phyloP scores from a whole-genome alignment of 2,797 vertebrate genomes.

The Sebastes jordani region DNA sequence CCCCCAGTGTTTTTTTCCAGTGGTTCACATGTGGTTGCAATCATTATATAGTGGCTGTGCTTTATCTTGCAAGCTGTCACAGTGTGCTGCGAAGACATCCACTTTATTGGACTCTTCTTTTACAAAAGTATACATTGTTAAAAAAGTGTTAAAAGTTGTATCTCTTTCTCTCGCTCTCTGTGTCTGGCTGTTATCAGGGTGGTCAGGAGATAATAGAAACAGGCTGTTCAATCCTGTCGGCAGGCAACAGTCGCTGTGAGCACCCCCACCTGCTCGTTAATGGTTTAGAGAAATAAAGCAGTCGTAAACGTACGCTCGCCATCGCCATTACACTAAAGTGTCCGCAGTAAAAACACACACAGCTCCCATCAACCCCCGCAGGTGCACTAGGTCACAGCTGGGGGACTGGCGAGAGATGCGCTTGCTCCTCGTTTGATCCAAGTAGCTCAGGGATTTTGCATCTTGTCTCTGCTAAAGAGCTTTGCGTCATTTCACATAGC shows the following conservation, averaged over 20 bases:
- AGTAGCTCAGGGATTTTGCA: slow-evolving; percentile 5
- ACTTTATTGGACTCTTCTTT: slow-evolving; percentile 27
- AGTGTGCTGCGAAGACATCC: slow-evolving; percentile 12
- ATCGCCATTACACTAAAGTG: slow-evolving; percentile 59
- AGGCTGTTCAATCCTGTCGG: slow-evolving; percentile 52
- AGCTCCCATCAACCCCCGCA: slow-evolving; percentile 41
- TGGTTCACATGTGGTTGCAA: slow-evolving; percentile 38
- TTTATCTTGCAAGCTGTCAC: slow-evolving; percentile 41
- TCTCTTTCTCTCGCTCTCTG: not conserved
- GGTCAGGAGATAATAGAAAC: slow-evolving; percentile 68
- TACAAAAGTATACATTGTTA: slow-evolving; percentile 34
- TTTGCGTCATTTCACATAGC: not conserved
- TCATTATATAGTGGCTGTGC: slow-evolving; percentile 28
- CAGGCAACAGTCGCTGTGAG: slow-evolving; percentile 50
- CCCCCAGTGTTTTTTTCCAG: slow-evolving; percentile 30
- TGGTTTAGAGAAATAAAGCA: slow-evolving; percentile 67
- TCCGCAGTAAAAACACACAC: slow-evolving; percentile 60
- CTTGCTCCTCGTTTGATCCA: not conserved
- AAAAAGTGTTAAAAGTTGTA: slow-evolving; percentile 24
- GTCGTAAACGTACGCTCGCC: slow-evolving; percentile 56
- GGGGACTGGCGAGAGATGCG: not conserved
- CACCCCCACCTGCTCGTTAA: slow-evolving; percentile 74
- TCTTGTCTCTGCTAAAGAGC: not conserved
- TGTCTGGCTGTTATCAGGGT: slow-evolving; percentile 20
- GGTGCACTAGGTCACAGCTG: slow-evolving; percentile 57